Base-by-base conservation (phyloP, 2,113 vertebrate genomes). In the Microtus richardsoni region DNA sequence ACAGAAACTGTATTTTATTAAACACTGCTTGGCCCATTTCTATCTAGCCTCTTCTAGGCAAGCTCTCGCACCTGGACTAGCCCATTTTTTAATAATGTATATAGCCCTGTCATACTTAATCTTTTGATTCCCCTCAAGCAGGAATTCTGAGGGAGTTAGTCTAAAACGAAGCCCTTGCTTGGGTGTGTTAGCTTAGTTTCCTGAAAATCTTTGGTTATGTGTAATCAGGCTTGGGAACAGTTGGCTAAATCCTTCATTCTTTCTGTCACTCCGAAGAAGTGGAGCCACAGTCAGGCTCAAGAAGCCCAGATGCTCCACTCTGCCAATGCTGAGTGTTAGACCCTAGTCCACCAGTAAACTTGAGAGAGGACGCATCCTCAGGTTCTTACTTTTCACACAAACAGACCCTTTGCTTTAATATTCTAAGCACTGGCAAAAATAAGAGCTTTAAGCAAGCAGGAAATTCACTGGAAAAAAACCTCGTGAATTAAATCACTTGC, bases 371-470 rank as follows among this genome's bases (percentile, higher is more conserved):
- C 41, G 28, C 39, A n/a, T 33, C 83, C 79, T 74, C 21, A 73
- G 74, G 64, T 12, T 19, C 24, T 92, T 52, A 49, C 86, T 79
- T 3, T 84, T 82, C 33, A 28, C 73, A 22, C 14, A 94, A 86
- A 93, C 16, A 84, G 16, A 94, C 49, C 19, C 24, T 4, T 96
- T 71, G 64, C 52, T 92, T 88, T 94, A 39, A n/a, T 89, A 88
- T 86, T 54, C 47, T 78, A 93, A 79, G 26, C 70, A 87, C 92
- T 87, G 54, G 21, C 89, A 88, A 89, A 96, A 96, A 85, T 41
- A 83, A 91, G 19, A 36, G 92, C 89, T 87, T 94, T 17, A 60
- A 74, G 16, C 33, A 91, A 71, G 44, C 10, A 89, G 47, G 49
- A 91, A 88, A 93, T 86, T 91, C n/a, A 41, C 36, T 83, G 77